Conservation (phyloP, 2,888 invertebrate species). For the Boloria euphrosyne region DNA sequence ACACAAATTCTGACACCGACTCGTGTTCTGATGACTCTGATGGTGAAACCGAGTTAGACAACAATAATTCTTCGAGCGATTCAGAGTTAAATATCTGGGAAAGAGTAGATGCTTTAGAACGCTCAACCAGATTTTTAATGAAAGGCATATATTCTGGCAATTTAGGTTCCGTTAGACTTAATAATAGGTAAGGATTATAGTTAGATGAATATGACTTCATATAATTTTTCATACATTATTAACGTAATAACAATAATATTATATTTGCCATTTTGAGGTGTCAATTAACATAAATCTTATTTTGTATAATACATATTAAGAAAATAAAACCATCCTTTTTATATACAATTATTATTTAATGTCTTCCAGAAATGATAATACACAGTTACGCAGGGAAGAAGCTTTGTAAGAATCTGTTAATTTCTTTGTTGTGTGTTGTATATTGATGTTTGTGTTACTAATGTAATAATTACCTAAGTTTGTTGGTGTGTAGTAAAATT, state of each 20-base stretch:
- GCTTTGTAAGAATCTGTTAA: constrained; percentile 46
- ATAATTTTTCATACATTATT: too few species aligned
- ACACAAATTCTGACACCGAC: constrained; percentile 25
- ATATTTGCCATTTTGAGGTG: too few species aligned
- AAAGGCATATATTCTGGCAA: background rate
- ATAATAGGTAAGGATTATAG: constrained; percentile 13
- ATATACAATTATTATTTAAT: background rate
- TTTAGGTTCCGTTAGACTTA: background rate
- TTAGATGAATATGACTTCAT: too few species aligned
- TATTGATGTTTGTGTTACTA: background rate
- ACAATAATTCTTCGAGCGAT: background rate
- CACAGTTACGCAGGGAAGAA: constrained; percentile 33
- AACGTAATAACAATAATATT: too few species aligned
- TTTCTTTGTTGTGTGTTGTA: constrained; percentile 7
- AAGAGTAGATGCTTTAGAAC: constrained; percentile 3
- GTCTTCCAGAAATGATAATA: constrained; percentile 32
- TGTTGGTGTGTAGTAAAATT: background rate
- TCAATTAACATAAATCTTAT: too few species aligned
- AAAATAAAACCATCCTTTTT: too few species aligned
- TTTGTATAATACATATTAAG: too few species aligned
- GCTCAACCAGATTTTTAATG: background rate
- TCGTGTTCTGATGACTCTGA: background rate
- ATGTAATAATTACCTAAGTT: background rate
- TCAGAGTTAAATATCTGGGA: constrained; percentile 21
- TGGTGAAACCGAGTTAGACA: background rate